Base-by-base conservation (phyloP, 2,888 invertebrate species). In the Lepidochitona cinerea region DNA sequence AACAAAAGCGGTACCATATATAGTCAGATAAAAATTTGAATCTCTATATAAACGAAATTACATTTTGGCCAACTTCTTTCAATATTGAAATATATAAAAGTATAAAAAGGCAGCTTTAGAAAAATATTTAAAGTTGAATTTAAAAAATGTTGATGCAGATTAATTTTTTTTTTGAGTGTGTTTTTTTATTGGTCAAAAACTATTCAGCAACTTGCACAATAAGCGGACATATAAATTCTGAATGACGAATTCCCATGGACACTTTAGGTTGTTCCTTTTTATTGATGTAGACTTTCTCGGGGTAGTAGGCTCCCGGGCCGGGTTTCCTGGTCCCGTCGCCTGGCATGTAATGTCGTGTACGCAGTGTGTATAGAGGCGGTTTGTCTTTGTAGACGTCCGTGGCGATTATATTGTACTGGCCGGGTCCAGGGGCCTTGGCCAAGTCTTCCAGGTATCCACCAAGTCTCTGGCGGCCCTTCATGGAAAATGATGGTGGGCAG, bases 251-350 rank as follows among this genome's bases (percentile, higher is more conserved):
- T n/a, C 88, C 88, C 67, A 88, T 84, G 67, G 84, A 83, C 74
- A 78, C 81, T 70, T 79, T 76, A 5, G 87, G 86, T 26, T 79
- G 70, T 12, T 68, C 65, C 3, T 71, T 71, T 70, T 79, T 82
- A 71, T 80, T 73, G 54, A 81, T 74, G 67, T 75, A 78, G 92
- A 96, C 97, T 94, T 96, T 96, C 93, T 97, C 97, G 32, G 97
- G 96, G 79, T 94, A 95, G 90, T 97, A 96, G 78, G 96, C 95
- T 84, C 96, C 97, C 77, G 97, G 97, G 79, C 96, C 97, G 36
- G 96, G 96, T 88, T 94, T 95, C 85, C 93, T 92, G 65, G 94
- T 94, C 79, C 94, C 93, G 89, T 96, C 95, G 14, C 93, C 92
- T 0, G 95, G 95, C 70, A 94, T 88, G 84, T 94, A 94, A 84